These are phyloP conservation scores for Ameiurus melas DNA, from an alignment of 2,113 vertebrate species.

Conservation along the genomic window DNA sequence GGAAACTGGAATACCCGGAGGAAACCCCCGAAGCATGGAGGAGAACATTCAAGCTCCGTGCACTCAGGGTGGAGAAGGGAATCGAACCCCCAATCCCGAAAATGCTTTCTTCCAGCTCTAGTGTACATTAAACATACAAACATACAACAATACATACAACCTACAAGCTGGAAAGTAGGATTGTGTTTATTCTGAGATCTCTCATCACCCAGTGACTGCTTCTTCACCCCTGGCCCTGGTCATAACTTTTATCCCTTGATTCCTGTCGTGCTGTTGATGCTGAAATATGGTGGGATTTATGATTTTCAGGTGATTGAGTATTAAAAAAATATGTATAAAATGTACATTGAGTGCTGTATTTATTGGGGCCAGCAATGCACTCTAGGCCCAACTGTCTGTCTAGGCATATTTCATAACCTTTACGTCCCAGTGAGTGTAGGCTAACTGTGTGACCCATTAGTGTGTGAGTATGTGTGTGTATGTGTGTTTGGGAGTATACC, in stretches of 20 bases:
- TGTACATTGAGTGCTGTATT: neutral
- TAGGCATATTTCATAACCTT: neutral
- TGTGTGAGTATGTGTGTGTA: constrained; percentile 1
- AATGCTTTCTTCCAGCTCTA: neutral
- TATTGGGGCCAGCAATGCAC: neutral
- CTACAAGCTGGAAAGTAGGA: constrained; percentile 43
- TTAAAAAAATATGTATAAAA: neutral
- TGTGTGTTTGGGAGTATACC: constrained; percentile 6
- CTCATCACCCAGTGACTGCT: neutral
- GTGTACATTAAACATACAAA: neutral
- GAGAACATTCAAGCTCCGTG: too few species aligned
- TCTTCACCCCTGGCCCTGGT: neutral
- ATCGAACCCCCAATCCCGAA: neutral
- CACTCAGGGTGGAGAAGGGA: too few species aligned
- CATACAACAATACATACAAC: neutral
- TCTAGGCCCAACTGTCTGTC: neutral
- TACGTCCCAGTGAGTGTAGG: neutral
- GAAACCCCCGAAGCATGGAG: too few species aligned
- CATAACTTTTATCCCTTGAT: neutral
- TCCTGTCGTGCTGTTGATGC: neutral
- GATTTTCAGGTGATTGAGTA: neutral
- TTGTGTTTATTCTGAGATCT: neutral
- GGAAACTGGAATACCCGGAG: too few species aligned
- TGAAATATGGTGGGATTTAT: neutral
- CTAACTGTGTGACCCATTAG: neutral